A percentile compares a stretch with the other conserved stretches of the same genome.
Evolutionary conservation across 2,888 invertebrate genomes (phyloP).

Genomic region (Drosophila meridiana): DNA sequence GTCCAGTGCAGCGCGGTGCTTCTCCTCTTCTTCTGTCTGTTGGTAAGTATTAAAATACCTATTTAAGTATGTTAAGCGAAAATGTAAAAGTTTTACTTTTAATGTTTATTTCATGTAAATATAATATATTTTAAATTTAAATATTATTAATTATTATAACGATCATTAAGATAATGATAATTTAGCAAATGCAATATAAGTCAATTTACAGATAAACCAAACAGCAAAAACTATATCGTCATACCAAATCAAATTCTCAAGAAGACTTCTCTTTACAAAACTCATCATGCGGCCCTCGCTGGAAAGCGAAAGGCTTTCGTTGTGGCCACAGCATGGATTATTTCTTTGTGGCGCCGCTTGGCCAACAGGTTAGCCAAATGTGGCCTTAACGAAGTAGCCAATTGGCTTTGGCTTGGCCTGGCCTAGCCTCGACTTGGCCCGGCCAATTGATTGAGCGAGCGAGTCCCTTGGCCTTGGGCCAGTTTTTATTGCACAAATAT

Average conservation of each 20-base stretch:
- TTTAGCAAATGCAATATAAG: too few species aligned
- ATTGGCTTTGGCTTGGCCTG: constrained; percentile 25
- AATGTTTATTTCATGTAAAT: too few species aligned
- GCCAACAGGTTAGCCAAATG: constrained; percentile 73
- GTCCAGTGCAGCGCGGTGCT: too few species aligned
- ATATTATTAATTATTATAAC: too few species aligned
- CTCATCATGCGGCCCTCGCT: constrained; percentile 6
- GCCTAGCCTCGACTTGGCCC: constrained; percentile 23
- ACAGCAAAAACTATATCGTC: too few species aligned
- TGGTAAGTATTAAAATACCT: too few species aligned
- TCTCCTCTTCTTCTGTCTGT: too few species aligned
- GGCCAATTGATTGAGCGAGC: constrained; percentile 48
- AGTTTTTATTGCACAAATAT: constrained; percentile 59
- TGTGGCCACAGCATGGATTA: constrained; percentile 3
- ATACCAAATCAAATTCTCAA: not conserved
- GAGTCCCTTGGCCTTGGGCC: constrained; percentile 57
- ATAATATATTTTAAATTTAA: too few species aligned
- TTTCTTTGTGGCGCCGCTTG: constrained; percentile 53
- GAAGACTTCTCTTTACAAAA: not conserved
- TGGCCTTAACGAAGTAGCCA: constrained; percentile 46
- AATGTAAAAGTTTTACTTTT: too few species aligned
- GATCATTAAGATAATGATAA: too few species aligned
- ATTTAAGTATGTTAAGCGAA: too few species aligned
- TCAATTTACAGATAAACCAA: too few species aligned
- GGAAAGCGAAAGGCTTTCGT: constrained; percentile 54